Evolutionary conservation across 1,140 invertebrate species (phyloP).

Genomic region (Ostrea edulis): DNA sequence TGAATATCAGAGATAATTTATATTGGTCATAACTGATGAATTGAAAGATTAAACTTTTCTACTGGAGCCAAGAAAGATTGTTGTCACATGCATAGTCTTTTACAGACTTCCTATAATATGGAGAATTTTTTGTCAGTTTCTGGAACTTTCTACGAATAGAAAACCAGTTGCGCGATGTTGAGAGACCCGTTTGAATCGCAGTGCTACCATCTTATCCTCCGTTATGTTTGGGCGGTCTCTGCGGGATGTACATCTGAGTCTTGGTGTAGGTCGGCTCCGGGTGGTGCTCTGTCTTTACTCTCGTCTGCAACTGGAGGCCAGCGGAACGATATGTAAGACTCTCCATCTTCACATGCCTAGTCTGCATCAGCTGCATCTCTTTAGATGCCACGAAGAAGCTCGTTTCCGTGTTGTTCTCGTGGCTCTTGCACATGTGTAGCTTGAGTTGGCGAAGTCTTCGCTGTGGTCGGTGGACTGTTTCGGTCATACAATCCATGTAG

Average conservation of each 20-base stretch:
- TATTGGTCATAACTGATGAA: too few relatives aligned
- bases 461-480: conserved; percentile 7
- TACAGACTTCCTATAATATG: too few relatives aligned
- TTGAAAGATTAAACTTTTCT: too few relatives aligned
- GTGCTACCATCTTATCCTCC: conserved; percentile 36
- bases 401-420: too few relatives aligned
- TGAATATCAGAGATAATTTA: too few relatives aligned
- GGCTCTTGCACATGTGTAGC: conserved; percentile 18
- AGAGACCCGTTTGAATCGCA: too few relatives aligned
- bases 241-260: conserved; percentile 49
- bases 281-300: background rate
- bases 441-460: conserved; percentile 45
- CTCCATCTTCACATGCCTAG: background rate
- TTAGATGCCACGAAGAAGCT: conserved; percentile 52
- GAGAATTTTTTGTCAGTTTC: too few relatives aligned
- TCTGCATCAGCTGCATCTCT: conserved; percentile 51
- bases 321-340: background rate
- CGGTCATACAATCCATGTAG: conserved; percentile 51
- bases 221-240: conserved; percentile 46
- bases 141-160: too few relatives aligned
- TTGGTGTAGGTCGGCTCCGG: conserved; percentile 25
- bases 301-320: background rate
- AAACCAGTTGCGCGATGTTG: too few relatives aligned
- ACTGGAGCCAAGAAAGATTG: too few relatives aligned
- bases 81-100: too few relatives aligned